Base-by-base conservation (phyloP, 2,888 invertebrate genomes). In the Drymonia ruficornis region DNA sequence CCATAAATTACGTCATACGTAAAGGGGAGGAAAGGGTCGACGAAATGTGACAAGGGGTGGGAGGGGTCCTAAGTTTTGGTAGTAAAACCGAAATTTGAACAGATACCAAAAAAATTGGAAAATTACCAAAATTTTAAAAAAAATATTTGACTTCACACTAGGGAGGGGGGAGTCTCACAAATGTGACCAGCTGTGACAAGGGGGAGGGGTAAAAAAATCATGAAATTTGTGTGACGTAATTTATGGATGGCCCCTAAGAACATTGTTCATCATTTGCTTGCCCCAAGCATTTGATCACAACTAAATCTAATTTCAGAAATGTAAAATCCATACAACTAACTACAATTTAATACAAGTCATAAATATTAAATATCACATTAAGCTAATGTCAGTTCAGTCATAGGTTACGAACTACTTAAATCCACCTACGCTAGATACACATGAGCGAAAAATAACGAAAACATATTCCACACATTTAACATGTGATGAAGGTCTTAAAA, bases 281-380 rank as follows among this genome's bases (percentile, higher is more conserved):
- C 53, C 60, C 65, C 55, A 78, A 76, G 70, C 70, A 55, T 60
- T 65, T 63, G 50, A 77, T 69, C 54, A 70, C 76, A 78, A 82
- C 61, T 65, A 78, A 70, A 67, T 42, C 72, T 76, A 78, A 65
- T 68, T 68, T 63, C 69, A 73, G 74, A 80, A 78, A 75, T 80
- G 66, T 78, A 78, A 63, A 81, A 78, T 81, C 56, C 77, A 80
- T 83, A 83, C 72, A 76, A 72, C 84, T 84, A 86, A 83, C 82
- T 87, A 88, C 78, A 75, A 77, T 77, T 76, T 82, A 83, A 80
- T 86, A 89, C 78, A 81, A 81, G 79, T 85, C 77, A 89, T 87
- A 89, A 89, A 89, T 90, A 91, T 88, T 89, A 89, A 88, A 90
- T 91, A 92, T 92, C 91, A 92, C 91, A 91, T 86, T 84, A 91